A percentile compares a stretch with the other conserved stretches of the same genome.
These are phyloP conservation scores for Ciconia stormi DNA, from an alignment of 2,113 vertebrate genomes.

Conservation along the genomic window DNA sequence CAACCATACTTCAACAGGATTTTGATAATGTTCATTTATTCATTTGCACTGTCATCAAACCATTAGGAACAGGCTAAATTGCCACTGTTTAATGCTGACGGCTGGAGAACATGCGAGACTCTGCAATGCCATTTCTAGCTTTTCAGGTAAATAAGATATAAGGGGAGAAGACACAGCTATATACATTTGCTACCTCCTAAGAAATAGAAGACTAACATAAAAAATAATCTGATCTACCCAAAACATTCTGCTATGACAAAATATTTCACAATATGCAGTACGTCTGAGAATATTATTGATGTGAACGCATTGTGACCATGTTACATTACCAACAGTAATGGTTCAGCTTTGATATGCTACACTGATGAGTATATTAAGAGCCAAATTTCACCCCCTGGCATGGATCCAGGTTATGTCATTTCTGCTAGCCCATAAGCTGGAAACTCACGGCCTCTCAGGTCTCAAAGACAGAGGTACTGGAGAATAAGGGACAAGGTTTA, in stretches of 20 bases:
- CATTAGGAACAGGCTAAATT: background rate
- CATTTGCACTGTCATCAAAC: background rate
- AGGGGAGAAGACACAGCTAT: background rate
- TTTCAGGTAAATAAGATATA: background rate
- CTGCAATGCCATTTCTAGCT: background rate
- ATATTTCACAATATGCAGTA: background rate
- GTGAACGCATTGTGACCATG: background rate
- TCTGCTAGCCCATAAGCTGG: background rate
- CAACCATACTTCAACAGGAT: background rate
- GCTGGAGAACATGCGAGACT: background rate
- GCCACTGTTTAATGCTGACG: background rate
- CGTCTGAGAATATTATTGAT: background rate
- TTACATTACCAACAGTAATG: background rate
- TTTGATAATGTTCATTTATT: background rate
- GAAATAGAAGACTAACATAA: background rate
- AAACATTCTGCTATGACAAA: background rate
- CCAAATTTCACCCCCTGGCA: background rate
- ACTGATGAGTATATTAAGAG: background rate
- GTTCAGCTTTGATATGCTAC: background rate
- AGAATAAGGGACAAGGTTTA: background rate
- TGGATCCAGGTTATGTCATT: background rate
- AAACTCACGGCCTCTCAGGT: background rate
- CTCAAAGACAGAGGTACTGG: background rate
- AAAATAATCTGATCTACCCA: background rate
- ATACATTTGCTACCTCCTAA: background rate